Percentiles rank a stretch among this genome's conserved stretches.
phyloP scores from a whole-genome alignment of 2,113 vertebrate species.

The Loxodonta africana region DNA sequence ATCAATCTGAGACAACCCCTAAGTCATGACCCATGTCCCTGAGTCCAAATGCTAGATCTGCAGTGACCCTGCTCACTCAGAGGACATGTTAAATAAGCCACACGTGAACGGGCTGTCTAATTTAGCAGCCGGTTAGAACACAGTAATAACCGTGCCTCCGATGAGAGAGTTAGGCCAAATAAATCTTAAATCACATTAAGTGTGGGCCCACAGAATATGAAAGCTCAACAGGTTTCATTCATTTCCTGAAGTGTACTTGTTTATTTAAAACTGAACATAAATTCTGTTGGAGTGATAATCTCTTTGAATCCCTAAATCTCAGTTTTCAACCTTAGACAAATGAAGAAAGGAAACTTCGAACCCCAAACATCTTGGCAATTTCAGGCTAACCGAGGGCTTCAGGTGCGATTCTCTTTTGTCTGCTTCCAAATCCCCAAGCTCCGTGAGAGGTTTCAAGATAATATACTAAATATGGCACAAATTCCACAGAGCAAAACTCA shows the following conservation, averaged over 20 bases:
- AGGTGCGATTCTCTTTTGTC: slow-evolving; percentile 69
- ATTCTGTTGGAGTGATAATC: slow-evolving; percentile 63
- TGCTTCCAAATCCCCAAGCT: slow-evolving; percentile 60
- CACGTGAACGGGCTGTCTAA: not conserved
- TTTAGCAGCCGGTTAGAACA: not conserved
- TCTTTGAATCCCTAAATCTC: slow-evolving; percentile 58
- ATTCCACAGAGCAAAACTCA: slow-evolving; percentile 21
- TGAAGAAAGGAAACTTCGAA: slow-evolving; percentile 75
- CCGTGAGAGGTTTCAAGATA: slow-evolving; percentile 57
- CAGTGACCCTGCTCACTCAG: not conserved
- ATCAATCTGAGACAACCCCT: not conserved
- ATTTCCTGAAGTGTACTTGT: slow-evolving; percentile 51
- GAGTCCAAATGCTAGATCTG: not conserved
- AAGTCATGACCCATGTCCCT: not conserved
- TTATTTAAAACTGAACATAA: slow-evolving; percentile 69
- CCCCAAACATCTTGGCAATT: slow-evolving; percentile 67
- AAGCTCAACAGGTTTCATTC: slow-evolving; percentile 8
- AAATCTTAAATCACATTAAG: not conserved
- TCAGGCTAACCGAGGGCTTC: slow-evolving; percentile 45
- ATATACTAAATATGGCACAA: slow-evolving; percentile 78
- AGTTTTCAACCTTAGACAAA: slow-evolving; percentile 63
- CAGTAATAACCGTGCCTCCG: not conserved
- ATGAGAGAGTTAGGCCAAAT: not conserved
- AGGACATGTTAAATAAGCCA: not conserved
- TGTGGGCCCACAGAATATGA: not conserved